These are phyloP conservation scores for Eupithecia abbreviata DNA, from an alignment of 2,888 invertebrate species.

Conservation along the genomic window DNA sequence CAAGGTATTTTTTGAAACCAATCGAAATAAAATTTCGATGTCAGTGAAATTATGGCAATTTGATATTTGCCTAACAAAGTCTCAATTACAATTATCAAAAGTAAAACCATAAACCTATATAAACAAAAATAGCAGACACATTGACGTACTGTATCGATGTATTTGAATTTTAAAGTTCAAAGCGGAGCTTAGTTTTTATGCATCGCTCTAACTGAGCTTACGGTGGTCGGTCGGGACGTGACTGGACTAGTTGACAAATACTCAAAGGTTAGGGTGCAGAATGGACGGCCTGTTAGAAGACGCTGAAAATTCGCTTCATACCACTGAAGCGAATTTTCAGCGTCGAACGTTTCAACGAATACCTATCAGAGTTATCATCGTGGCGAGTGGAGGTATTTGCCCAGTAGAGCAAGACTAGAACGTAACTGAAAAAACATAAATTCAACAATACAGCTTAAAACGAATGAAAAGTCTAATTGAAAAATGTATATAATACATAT, in stretches of 20 bases:
- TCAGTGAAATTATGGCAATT: too few species aligned
- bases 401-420: neutral
- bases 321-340: too few species aligned
- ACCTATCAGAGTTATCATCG: neutral
- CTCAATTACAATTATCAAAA: neutral
- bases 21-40: too few species aligned
- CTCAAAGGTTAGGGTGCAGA: conserved; percentile 56
- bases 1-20: too few species aligned
- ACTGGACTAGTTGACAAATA: conserved; percentile 67
- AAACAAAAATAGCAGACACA: conserved; percentile 55
- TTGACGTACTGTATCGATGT: conserved; percentile 66
- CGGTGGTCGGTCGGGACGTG: conserved; percentile 78
- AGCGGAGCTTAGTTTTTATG: conserved; percentile 81
- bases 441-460: neutral
- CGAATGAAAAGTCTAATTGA: neutral
- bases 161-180: conserved; percentile 82
- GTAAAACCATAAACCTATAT: neutral
- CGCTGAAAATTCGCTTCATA: neutral
- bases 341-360: too few species aligned
- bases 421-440: neutral
- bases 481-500: neutral
- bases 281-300: neutral
- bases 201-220: conserved; percentile 81
- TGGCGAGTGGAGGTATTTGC: neutral
- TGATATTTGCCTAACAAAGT: too few species aligned